Base-by-base conservation (phyloP, 2,113 vertebrate species). In the Syngnathus floridae region DNA sequence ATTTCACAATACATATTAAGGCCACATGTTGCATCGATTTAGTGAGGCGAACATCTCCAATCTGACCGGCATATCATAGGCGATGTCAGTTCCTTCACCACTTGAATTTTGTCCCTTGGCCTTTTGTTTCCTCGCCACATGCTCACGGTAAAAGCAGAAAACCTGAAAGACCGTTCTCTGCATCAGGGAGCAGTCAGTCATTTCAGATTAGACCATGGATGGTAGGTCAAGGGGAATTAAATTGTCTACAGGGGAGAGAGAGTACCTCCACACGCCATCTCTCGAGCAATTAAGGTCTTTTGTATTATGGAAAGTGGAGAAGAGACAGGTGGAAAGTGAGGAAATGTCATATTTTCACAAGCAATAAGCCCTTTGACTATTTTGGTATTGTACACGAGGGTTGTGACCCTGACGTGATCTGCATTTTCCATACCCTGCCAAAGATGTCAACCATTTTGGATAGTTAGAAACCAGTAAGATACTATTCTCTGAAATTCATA, bases 201-300 rank as follows among this genome's bases (percentile, higher is more conserved):
- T 79, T 89, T 83, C 76, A 73, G 81, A 87, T 90, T 88, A 89
- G 80, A 86, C 69, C 82, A 87, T 79, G 82, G 85, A 86, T 87
- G 85, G 76, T 80, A 85, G 84, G 85, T 86, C 87, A 89, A 83
- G 84, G 76, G 83, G 82, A 88, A 90, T 74, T 76, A 83, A 77
- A 75, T 69, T 74, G 75, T 79, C 77, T 61, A 72, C 69, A 74
- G 74, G 71, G 75, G 67, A 72, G 63, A 74, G 35, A 54, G 65
- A 76, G 65, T 76, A 69, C 26, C 26, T 31, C 26, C 68, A 64
- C 70, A 71, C 49, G 78, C 78, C 26, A 70, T 65, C 72, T 80
- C 76, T 35, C 19, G 52, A 66, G 74, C 54, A 65, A 59, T 36
- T 72, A 55, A 38, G 16, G 17, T 10, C 17, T 7, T 59, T 59